Evolutionary conservation across 2,797 vertebrate genomes (phyloP).

Genomic region (Melanotaenia pygmaea): DNA sequence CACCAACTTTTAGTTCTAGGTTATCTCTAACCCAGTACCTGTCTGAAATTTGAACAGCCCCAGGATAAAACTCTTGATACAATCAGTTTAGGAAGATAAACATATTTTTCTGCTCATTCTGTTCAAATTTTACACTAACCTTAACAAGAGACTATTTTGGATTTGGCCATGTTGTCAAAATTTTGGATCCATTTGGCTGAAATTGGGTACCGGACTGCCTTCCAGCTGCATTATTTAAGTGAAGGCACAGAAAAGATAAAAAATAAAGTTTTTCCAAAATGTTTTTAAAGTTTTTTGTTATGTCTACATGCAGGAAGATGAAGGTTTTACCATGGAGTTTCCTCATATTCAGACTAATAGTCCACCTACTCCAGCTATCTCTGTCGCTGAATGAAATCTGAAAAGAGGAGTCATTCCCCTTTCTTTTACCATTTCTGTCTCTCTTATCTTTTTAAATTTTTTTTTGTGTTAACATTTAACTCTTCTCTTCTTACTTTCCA

Average conservation of each 20-base stretch:
- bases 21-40: not conserved
- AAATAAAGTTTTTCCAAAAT: conserved; percentile 11
- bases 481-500: conserved; percentile 50
- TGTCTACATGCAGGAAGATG: conserved; percentile 9
- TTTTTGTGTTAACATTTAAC: conserved; percentile 28
- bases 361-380: conserved; percentile 8
- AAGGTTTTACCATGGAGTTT: conserved; percentile 43
- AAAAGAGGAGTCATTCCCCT: conserved; percentile 8
- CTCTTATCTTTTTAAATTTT: conserved; percentile 15
- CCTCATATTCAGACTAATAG: conserved; percentile 9
- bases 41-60: not conserved
- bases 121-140: conserved; percentile 28
- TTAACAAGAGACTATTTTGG: conserved; percentile 16
- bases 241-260: conserved; percentile 12
- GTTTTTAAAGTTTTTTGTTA: conserved; percentile 10
- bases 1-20: too few species aligned
- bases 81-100: not conserved
- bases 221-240: conserved; percentile 31
- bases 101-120: not conserved
- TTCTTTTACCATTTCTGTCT: conserved; percentile 15
- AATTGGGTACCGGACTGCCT: conserved; percentile 1
- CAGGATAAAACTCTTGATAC: not conserved
- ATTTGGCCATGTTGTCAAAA: conserved; percentile 30
- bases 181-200: conserved; percentile 24
- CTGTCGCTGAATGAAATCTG: conserved; percentile 7